Evolutionary conservation across 2,797 vertebrate genomes (phyloP), one percentile per base, ranked within the genome.

Genomic region (Chromobotia macracanthus): DNA sequence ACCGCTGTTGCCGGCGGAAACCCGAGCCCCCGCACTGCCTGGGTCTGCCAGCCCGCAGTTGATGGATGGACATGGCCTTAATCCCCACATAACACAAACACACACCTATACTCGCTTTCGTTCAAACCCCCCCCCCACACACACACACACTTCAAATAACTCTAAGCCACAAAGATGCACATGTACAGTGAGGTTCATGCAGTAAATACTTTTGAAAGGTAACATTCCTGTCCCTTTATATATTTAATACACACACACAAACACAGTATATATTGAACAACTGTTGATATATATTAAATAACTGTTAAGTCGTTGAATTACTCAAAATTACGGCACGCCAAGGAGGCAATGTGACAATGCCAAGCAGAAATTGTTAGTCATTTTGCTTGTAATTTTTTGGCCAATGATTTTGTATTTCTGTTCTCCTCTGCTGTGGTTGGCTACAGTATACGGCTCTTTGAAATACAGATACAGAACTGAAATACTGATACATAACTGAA

Each of bases 1-100:
- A 81, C 87, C 87, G 25, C 86, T 86, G 88, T 90, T 92, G 91
- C 89, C 88, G 86, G 87, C 87, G 89, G 91, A 92, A 93, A 91
- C 69, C 88, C 82, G 87, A 89, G 91, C 87, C 89, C 81, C 58
- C 53, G 38, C 70, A 71, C 70, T 85, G 90, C 86, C 89, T 80
- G 84, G 87, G 85, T 86, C 82, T 89, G 53, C 84, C 89, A 91
- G 87, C 92, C 87, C 87, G 88, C 87, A 82, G 67, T 86, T 88
- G 91, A 92, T 89, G 81, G 87, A 87, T 86, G 83, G 79, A 71
- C 77, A 61, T 69, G 89, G 87, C 81, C 88, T 87, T 83, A 80
- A 83, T 89, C 89, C 76, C 71, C 79, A 78, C 28, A 81, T 77
- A 81, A 81, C 66, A 81, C 65, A 77, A 67, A 67, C 66, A 79